Evolutionary conservation across 2,113 vertebrate genomes (phyloP).

Genomic region (Callipepla californica): DNA sequence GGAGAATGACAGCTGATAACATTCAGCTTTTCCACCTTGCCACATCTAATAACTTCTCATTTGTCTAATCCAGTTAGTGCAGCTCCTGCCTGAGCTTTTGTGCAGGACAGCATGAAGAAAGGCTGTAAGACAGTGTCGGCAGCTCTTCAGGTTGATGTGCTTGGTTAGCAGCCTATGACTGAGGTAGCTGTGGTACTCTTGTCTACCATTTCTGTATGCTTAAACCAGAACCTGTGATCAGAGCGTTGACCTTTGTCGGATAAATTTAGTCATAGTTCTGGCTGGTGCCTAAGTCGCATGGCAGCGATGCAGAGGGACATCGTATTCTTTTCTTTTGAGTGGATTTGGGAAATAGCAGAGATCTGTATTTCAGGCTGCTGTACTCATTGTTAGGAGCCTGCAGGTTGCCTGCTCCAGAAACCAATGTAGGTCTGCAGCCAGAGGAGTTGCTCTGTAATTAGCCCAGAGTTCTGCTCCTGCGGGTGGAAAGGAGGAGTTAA

Average conservation of each 20-base stretch:
- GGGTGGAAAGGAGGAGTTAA: background rate
- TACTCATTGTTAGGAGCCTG: background rate
- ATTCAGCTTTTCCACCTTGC: background rate
- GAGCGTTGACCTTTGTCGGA: background rate
- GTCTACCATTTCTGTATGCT: background rate
- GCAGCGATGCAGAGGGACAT: background rate
- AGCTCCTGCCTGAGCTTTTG: background rate
- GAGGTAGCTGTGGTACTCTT: background rate
- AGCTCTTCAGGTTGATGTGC: background rate
- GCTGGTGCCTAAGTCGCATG: background rate
- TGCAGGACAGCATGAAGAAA: background rate
- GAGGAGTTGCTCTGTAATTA: conserved; percentile 14
- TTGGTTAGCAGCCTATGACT: background rate
- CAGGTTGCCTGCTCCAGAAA: background rate
- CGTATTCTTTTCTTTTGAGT: background rate
- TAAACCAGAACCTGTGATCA: background rate
- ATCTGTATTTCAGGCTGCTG: background rate
- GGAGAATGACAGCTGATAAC: background rate
- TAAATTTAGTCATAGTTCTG: background rate
- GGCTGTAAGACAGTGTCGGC: background rate
- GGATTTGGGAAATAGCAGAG: background rate
- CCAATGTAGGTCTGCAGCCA: background rate
- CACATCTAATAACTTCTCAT: background rate
- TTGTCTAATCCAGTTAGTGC: background rate
- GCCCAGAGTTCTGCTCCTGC: background rate